Conservation (phyloP, 2,113 vertebrate species). For the Cavia aperea region DNA sequence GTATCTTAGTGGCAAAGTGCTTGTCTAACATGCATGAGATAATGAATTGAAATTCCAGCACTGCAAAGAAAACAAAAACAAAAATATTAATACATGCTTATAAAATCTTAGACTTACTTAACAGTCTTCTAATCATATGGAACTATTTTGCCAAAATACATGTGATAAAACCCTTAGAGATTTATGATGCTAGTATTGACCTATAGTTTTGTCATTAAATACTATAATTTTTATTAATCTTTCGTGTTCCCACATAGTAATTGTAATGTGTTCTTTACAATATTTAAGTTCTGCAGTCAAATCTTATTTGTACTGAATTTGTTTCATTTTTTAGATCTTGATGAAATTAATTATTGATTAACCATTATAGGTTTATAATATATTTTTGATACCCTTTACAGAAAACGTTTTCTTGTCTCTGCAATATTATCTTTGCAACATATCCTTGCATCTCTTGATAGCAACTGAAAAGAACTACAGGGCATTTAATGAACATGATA, state of each 20-base stretch:
- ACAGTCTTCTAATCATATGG: not conserved
- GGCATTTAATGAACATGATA: not conserved
- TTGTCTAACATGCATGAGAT: not conserved
- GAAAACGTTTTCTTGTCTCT: not conserved
- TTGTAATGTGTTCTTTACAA: not conserved
- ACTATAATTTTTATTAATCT: not conserved
- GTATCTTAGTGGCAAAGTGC: not conserved
- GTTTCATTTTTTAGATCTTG: not conserved
- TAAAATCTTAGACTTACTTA: not conserved
- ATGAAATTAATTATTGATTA: not conserved
- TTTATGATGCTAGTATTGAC: not conserved
- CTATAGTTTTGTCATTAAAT: not conserved
- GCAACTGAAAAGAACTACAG: not conserved
- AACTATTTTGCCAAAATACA: not conserved
- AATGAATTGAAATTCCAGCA: not conserved
- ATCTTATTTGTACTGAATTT: not conserved
- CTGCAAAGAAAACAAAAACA: too few species aligned
- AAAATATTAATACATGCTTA: not conserved
- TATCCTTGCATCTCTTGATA: not conserved
- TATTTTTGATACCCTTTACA: not conserved
- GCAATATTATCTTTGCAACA: not conserved
- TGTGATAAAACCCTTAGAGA: not conserved
- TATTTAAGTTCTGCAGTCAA: not conserved
- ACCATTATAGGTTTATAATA: not conserved
- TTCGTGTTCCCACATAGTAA: not conserved